Percentiles rank a stretch among this genome's conserved stretches.
Conservation (phyloP, 2,113 vertebrate species). For the Cebidichthys violaceus region DNA sequence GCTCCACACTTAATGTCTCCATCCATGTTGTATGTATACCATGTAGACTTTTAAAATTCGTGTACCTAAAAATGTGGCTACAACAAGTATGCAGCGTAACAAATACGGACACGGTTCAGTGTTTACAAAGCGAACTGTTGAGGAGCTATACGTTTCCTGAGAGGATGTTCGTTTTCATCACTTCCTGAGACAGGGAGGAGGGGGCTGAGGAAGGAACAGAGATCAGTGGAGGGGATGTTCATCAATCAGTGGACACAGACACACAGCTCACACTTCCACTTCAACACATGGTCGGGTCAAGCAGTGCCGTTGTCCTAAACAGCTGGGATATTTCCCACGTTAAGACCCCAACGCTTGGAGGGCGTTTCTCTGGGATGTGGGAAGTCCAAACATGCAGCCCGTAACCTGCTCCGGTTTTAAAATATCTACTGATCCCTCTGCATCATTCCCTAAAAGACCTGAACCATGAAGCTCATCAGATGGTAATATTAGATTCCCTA, state of each 20-base stretch:
- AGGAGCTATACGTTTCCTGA: conserved; percentile 12
- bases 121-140: conserved; percentile 31
- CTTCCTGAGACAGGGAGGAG: conserved; percentile 19
- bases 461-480: not conserved
- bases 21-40: not conserved
- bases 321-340: conserved; percentile 23
- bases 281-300: conserved; percentile 19
- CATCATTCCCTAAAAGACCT: not conserved
- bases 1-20: not conserved
- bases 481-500: not conserved
- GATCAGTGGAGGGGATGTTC: conserved; percentile 50
- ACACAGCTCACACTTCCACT: conserved; percentile 41
- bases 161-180: conserved; percentile 55
- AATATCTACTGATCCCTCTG: not conserved
- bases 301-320: conserved; percentile 14
- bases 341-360: not conserved
- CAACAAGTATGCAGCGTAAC: not conserved
- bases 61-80: not conserved
- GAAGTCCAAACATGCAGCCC: not conserved
- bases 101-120: not conserved
- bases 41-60: too few species aligned
- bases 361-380: not conserved
- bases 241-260: conserved; percentile 46
- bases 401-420: not conserved
- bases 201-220: conserved; percentile 45